These are phyloP conservation scores for Toxostoma redivivum DNA, from an alignment of 2,113 vertebrate genomes.

Conservation along the genomic window DNA sequence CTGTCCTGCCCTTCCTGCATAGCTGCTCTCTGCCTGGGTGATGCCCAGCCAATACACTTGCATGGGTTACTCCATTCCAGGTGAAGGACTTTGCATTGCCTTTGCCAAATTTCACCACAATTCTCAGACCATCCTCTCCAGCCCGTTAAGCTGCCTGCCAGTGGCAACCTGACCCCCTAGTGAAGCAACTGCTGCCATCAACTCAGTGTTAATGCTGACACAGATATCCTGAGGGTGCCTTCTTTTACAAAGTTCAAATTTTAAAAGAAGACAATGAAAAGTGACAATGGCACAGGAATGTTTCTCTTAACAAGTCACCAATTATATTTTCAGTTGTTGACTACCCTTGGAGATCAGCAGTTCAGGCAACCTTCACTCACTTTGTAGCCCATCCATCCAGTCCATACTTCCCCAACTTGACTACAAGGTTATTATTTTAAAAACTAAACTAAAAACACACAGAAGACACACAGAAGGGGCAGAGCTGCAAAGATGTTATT, in stretches of 20 bases:
- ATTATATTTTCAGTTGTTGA: neutral
- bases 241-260: neutral
- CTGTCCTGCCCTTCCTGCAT: neutral
- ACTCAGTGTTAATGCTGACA: neutral
- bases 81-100: neutral
- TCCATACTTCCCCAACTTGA: neutral
- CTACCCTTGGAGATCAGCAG: neutral
- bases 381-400: neutral
- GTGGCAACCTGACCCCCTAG: neutral
- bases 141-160: neutral
- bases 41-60: neutral
- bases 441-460: neutral
- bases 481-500: neutral
- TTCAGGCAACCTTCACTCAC: neutral
- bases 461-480: neutral
- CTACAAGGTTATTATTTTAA: neutral
- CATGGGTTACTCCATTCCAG: neutral
- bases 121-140: neutral
- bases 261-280: neutral
- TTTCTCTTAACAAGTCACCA: neutral
- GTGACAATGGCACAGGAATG: rapidly evolving
- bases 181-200: neutral
- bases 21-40: neutral
- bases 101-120: neutral
- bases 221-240: neutral